A percentile compares a stretch with the other conserved stretches of the same genome.
Evolutionary conservation across 1,140 invertebrate species (phyloP).

Genomic region (Rhagoletis pomonella): DNA sequence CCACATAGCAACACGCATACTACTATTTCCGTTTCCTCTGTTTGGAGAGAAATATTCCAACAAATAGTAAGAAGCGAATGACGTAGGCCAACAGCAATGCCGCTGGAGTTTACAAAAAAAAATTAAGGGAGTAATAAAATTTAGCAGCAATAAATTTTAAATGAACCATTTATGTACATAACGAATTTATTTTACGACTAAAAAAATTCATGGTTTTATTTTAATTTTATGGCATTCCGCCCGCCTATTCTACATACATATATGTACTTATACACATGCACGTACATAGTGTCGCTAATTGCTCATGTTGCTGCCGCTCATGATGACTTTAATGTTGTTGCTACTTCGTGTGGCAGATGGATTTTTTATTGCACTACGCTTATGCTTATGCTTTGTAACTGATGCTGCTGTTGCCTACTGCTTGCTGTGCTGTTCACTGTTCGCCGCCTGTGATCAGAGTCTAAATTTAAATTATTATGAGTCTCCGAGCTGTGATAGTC

Average conservation of each 20-base stretch:
- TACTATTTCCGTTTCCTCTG: constrained; percentile 9
- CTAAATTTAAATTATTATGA: constrained; percentile 50
- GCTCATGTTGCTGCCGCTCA: constrained; percentile 2
- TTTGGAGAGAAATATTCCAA: no score
- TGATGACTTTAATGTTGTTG: constrained; percentile 12
- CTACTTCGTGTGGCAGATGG: not conserved
- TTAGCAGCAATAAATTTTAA: not conserved
- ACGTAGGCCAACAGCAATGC: constrained; percentile 10
- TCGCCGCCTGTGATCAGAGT: constrained; percentile 20
- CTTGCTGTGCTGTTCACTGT: not conserved
- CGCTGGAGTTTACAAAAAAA: not conserved
- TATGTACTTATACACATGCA: not conserved
- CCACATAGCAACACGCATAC: not conserved
- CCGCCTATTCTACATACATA: not conserved
- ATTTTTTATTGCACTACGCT: not conserved
- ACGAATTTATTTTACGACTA: not conserved
- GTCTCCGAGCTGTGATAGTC: not conserved
- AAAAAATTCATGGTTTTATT: not conserved
- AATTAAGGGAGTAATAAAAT: constrained; percentile 9
- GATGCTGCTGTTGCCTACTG: not conserved
- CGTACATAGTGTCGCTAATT: not conserved
- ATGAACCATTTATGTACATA: not conserved
- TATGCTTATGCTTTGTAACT: not conserved
- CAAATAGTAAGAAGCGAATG: not conserved
- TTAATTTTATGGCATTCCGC: constrained; percentile 39